Evolutionary conservation across 2,113 vertebrate species (phyloP).

Genomic region (Odobenus rosmarus): DNA sequence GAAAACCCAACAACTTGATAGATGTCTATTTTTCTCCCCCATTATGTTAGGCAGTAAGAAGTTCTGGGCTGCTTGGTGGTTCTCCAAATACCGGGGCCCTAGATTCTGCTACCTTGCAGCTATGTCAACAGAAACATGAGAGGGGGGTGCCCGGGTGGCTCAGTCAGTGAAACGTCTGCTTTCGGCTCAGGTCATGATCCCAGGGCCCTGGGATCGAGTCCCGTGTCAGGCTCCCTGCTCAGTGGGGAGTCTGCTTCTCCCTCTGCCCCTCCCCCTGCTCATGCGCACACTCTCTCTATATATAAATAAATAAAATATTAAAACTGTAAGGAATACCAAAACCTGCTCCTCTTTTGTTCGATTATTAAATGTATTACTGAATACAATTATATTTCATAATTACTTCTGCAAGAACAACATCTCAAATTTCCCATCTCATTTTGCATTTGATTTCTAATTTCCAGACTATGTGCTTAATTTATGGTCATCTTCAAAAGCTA

Average conservation of each 20-base stretch:
- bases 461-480: not conserved
- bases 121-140: fast-evolving
- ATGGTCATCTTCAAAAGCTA: not conserved
- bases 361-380: not conserved
- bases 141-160: not conserved
- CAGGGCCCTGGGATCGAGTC: not conserved
- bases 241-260: not conserved
- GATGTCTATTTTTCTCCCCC: not conserved
- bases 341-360: not conserved
- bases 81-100: not conserved
- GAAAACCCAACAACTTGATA: not conserved
- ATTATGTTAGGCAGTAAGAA: not conserved
- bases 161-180: not conserved
- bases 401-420: not conserved
- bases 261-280: not conserved
- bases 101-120: not conserved
- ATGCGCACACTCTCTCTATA: not conserved
- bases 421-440: not conserved
- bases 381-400: not conserved
- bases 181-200: not conserved
- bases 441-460: not conserved
- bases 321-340: not conserved
- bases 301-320: not conserved
- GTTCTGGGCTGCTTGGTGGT: not conserved
- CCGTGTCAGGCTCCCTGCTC: not conserved